phyloP scores from a whole-genome alignment of 2,797 vertebrate genomes.

The Leucoraja ocellata region DNA sequence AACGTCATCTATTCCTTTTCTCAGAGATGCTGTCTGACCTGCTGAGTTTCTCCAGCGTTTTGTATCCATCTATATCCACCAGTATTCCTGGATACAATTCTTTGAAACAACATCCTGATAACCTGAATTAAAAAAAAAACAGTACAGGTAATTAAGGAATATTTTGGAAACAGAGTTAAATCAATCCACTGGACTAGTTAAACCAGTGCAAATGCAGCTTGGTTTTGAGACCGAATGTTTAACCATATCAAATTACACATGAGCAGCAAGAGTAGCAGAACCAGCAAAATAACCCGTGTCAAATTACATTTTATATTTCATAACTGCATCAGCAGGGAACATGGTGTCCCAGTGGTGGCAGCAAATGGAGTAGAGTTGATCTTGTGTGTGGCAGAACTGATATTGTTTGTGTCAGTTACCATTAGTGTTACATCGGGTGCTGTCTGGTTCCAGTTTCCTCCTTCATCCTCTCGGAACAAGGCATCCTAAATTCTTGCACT shows the following conservation, averaged over 20 bases:
- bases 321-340: conserved; percentile 36
- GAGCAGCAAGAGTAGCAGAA: conserved; percentile 25
- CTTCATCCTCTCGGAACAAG: background rate
- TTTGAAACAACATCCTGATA: background rate
- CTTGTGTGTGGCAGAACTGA: conserved; percentile 33
- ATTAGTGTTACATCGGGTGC: conserved; percentile 12
- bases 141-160: background rate
- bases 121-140: background rate
- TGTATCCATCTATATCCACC: no score
- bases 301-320: conserved; percentile 39
- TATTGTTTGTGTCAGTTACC: conserved; percentile 38
- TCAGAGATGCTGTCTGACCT: no score
- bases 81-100: background rate
- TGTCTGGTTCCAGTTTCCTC: background rate
- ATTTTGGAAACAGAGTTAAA: background rate
- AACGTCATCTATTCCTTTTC: no score
- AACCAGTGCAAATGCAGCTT: background rate
- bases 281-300: conserved; percentile 21
- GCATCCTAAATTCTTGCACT: background rate
- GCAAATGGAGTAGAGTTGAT: conserved; percentile 29
- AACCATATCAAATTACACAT: conserved; percentile 28
- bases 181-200: background rate
- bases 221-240: background rate
- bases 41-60: no score
- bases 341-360: conserved; percentile 32